Conservation (phyloP, 1,140 invertebrate species). For the Heterodera schachtii region DNA sequence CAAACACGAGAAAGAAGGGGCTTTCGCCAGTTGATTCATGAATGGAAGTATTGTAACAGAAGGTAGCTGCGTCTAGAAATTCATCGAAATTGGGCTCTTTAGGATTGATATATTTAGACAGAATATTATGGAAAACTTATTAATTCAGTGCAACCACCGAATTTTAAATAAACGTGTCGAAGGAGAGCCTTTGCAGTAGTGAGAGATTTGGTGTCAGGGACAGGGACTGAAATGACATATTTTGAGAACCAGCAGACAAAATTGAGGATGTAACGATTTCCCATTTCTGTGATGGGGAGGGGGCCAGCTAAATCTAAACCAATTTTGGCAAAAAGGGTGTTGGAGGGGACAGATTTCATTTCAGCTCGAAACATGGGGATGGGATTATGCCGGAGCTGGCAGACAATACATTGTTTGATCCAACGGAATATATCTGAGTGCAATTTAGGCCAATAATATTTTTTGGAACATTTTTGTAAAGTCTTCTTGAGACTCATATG, state of each 20-base stretch:
- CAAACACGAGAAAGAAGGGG: constrained; percentile 27
- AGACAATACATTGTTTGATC: constrained; percentile 14
- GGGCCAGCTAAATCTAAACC: constrained; percentile 31
- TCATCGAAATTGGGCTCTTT: constrained; percentile 18
- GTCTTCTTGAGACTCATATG: constrained; percentile 22
- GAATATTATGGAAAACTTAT: constrained; percentile 10
- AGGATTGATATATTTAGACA: constrained; percentile 19
- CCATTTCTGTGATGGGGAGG: constrained; percentile 10
- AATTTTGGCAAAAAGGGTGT: constrained; percentile 18
- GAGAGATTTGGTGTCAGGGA: constrained; percentile 13
- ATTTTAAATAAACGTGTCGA: constrained; percentile 15
- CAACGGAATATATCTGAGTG: constrained; percentile 10
- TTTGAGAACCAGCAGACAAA: constrained; percentile 24
- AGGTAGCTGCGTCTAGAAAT: constrained; percentile 9
- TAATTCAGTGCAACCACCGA: neutral
- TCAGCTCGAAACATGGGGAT: constrained; percentile 6
- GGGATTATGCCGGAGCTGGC: constrained; percentile 21
- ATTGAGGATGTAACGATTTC: constrained; percentile 25
- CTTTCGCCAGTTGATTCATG: constrained; percentile 21
- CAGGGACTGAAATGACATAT: constrained; percentile 18
- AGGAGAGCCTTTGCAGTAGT: constrained; percentile 25
- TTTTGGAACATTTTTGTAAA: constrained; percentile 19
- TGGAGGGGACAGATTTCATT: neutral
- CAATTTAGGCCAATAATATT: constrained; percentile 28
- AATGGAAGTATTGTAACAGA: constrained; percentile 25